phyloP scores from a whole-genome alignment of 2,113 vertebrate species.

The Gambusia holbrooki region DNA sequence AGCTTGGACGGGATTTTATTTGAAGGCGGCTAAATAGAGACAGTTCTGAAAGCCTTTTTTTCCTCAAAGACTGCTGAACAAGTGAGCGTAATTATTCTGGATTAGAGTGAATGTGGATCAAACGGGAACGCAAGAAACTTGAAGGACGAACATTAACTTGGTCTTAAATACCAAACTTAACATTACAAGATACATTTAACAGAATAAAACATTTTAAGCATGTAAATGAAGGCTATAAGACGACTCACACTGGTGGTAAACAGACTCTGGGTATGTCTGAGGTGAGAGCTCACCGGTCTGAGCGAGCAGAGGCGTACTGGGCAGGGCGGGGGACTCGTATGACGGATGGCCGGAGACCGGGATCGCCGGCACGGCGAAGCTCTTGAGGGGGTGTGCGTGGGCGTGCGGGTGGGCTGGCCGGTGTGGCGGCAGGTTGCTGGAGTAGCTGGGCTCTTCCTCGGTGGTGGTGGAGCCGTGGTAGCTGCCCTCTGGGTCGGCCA shows the following conservation, averaged over 20 bases:
- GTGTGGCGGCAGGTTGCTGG: constrained; percentile 82
- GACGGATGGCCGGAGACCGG: constrained; percentile 73
- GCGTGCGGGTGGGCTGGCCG: constrained; percentile 87
- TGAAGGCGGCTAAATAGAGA: too few relatives aligned
- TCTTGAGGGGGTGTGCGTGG: constrained; percentile 95
- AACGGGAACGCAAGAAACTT: too few relatives aligned
- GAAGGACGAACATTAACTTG: neutral
- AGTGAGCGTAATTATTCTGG: too few relatives aligned
- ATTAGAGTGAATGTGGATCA: too few relatives aligned
- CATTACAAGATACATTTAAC: neutral
- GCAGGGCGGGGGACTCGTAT: constrained; percentile 87
- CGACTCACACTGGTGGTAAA: neutral
- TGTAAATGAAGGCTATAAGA: neutral
- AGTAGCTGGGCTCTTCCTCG: constrained; percentile 89
- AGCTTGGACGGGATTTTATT: too few relatives aligned
- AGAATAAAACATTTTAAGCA: too few relatives aligned
- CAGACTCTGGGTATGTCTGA: neutral
- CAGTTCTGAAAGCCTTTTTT: too few relatives aligned
- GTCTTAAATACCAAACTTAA: neutral
- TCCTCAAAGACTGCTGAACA: too few relatives aligned
- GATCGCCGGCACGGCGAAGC: constrained; percentile 91
- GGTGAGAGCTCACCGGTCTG: constrained; percentile 84
- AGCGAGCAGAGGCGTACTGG: constrained; percentile 90
- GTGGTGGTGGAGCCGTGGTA: constrained; percentile 86
- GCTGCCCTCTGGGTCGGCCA: constrained; percentile 86